These are phyloP conservation scores for Pristionchus maxplancki DNA, from an alignment of 2,888 invertebrate species.

Conservation along the genomic window DNA sequence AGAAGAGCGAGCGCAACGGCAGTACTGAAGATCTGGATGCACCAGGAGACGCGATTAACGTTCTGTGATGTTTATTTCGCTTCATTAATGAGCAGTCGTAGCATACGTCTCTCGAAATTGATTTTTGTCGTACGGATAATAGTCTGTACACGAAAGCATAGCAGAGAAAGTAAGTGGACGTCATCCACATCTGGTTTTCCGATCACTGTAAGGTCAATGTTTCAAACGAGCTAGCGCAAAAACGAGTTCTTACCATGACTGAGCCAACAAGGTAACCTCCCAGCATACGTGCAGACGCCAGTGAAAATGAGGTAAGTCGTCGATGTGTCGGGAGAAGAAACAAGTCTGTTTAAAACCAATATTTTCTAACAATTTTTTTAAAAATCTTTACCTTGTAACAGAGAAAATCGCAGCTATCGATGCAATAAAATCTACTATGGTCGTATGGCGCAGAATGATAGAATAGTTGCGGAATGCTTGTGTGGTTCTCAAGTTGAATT, in stretches of 20 bases:
- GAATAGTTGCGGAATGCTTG: background rate
- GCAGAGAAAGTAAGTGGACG: conserved; percentile 23
- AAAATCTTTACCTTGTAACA: background rate
- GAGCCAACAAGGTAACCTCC: background rate
- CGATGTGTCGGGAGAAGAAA: background rate
- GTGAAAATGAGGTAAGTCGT: background rate
- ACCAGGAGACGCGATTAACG: background rate
- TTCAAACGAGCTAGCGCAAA: background rate
- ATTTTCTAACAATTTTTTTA: background rate
- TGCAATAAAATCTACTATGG: background rate
- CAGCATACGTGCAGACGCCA: background rate
- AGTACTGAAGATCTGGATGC: background rate
- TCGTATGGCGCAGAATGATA: background rate
- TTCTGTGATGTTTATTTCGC: background rate
- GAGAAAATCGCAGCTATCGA: background rate
- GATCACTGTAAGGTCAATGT: background rate
- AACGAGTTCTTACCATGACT: background rate
- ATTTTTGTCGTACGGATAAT: background rate
- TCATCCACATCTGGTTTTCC: conserved; percentile 9
- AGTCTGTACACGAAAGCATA: background rate
- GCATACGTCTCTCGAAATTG: background rate
- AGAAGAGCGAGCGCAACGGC: background rate
- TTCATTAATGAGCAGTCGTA: background rate
- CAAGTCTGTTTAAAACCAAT: background rate
- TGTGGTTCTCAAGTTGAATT: background rate